Conservation (phyloP, 2,888 invertebrate genomes). For the Mongoloraphidia duomilia region DNA sequence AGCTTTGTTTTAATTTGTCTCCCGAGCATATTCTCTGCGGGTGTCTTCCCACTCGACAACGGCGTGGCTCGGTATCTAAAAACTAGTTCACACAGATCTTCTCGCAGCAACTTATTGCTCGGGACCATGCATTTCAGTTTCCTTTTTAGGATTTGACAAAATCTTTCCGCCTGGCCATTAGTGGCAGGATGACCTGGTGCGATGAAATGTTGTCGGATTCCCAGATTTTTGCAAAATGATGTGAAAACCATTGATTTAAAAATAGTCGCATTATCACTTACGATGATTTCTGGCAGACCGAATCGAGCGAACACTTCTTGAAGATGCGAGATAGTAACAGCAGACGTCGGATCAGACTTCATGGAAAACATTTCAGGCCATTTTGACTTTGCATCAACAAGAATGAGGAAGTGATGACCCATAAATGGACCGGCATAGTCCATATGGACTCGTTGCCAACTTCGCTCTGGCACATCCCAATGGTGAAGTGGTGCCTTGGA, state of each 20-base stretch:
- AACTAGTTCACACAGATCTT: background rate
- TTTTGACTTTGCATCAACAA: too few species aligned
- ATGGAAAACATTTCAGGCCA: too few species aligned
- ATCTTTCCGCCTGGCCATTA: constrained; percentile 10
- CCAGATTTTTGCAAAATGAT: background rate
- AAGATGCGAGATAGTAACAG: too few species aligned
- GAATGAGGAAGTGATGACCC: too few species aligned
- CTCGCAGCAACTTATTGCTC: background rate
- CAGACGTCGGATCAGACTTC: too few species aligned
- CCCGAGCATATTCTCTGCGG: background rate
- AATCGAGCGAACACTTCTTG: too few species aligned
- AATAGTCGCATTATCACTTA: too few species aligned
- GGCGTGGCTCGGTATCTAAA: background rate
- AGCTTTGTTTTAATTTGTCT: background rate
- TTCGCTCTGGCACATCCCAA: constrained; percentile 12
- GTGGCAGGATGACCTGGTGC: constrained; percentile 11
- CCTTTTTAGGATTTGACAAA: background rate
- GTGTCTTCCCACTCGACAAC: background rate
- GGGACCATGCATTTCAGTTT: background rate
- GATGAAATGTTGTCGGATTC: constrained; percentile 5
- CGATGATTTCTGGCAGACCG: too few species aligned
- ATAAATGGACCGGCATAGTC: constrained; percentile 13
- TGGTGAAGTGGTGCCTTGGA: constrained; percentile 5
- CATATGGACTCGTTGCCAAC: constrained; percentile 15
- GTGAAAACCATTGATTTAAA: constrained; percentile 6